Percentiles rank a stretch among this genome's conserved stretches.
Conservation (phyloP, 2,797 vertebrate genomes). For the Anas bahamensis region DNA sequence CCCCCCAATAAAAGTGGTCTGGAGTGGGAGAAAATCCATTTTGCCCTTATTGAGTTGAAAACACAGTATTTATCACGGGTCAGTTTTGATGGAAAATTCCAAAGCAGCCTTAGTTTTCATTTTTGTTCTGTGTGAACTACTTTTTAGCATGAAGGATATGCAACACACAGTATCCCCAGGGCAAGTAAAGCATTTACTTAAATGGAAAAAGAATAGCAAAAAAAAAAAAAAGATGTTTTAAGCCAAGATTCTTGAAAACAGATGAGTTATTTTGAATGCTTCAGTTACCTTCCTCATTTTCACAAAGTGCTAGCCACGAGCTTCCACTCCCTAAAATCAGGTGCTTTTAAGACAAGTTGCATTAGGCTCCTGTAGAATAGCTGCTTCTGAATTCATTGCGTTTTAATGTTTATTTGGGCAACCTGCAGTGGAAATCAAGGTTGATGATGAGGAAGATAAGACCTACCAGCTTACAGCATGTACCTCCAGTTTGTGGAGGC, state of each 20-base stretch:
- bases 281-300: conserved; percentile 2
- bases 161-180: not conserved
- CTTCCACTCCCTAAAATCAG: not conserved
- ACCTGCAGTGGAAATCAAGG: not conserved
- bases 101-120: not conserved
- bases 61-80: not conserved
- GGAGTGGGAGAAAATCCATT: not conserved
- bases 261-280: not conserved
- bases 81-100: not conserved
- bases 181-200: conserved; percentile 38
- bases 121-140: conserved; percentile 40
- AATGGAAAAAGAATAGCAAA: conserved; percentile 18
- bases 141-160: not conserved
- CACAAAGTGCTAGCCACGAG: not conserved
- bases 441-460: not conserved
- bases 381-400: not conserved
- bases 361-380: not conserved
- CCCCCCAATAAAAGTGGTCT: fast-evolving
- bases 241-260: not conserved
- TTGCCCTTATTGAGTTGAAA: not conserved
- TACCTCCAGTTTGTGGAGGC: not conserved
- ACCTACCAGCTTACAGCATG: not conserved
- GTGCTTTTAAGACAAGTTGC: not conserved
- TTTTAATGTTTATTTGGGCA: not conserved
- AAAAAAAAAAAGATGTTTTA: not conserved